Base-by-base conservation (phyloP, 2,113 vertebrate genomes). In the Podilymbus podiceps region DNA sequence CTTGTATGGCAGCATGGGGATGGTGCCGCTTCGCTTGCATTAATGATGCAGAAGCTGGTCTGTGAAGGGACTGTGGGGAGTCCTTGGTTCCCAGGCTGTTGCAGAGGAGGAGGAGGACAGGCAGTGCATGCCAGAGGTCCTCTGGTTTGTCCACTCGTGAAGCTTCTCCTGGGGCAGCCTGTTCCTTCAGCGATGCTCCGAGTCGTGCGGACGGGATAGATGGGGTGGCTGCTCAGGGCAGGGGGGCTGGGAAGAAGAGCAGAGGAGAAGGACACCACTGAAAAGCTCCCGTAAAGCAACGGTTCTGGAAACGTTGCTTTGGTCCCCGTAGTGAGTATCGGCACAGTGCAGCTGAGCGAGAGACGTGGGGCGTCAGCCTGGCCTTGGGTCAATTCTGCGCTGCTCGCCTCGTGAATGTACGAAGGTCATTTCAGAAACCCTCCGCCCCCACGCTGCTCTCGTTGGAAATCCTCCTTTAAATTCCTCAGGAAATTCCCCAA, bases 101-200 rank as follows among this genome's bases (percentile, higher is more conserved):
- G 53, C 9, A 2, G 25, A 56, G 53, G 12, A 2, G 25, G 62
- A 72, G 44, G 17, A 44, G 50, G 52, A 40, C 33, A 30, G 47
- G 40, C 50, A 27, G 2, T 2, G 23, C 9, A 1, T 25, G 91
- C 8, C 8, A 33, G 56, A 56, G 68, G 24, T 46, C 24, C 46
- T 9, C 11, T 33, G 38, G 16, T 19, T 21, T n/a, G 24, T 28
- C 17, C 5, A 0, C 0, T 0, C 2, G 0, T 11, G 31, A 49
- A 44, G 58, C 59, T 49, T 20, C 23, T 58, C 4, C 16, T 38
- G 52, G 15, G 8, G 12, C 35, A 2, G 7, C 8, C 22, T 21
- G 30, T 64, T 59, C 76, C 49, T 30, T 38, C 22, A 52, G 53
- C 59, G 8, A 1, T 19, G 20, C 69, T n/a, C 17, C 3, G 11